phyloP scores from a whole-genome alignment of 2,113 vertebrate genomes.

The Notothenia rossii region DNA sequence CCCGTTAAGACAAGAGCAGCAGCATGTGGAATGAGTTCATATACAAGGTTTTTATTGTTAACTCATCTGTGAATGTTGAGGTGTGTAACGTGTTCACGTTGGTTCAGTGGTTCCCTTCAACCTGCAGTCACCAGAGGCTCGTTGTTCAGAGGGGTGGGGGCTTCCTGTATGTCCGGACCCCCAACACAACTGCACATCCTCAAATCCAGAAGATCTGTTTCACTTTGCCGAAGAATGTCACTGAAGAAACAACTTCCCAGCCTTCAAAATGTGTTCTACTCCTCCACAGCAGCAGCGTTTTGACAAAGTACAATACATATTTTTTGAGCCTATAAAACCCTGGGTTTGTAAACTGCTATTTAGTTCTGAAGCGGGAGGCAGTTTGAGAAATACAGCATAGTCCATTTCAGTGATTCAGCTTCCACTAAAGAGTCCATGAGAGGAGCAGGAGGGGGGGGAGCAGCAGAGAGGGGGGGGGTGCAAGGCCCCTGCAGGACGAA shows the following conservation, averaged over 20 bases:
- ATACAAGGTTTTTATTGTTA: not conserved
- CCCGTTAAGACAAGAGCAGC: not conserved
- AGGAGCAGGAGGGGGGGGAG: conserved; percentile 27
- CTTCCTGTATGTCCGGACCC: no score
- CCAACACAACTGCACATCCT: not conserved
- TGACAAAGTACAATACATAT: not conserved
- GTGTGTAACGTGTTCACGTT: not conserved
- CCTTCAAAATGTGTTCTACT: not conserved
- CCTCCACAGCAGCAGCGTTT: not conserved
- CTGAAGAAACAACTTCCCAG: not conserved
- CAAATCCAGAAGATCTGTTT: not conserved
- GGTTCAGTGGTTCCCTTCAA: not conserved
- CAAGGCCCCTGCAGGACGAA: not conserved
- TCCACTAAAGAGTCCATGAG: not conserved
- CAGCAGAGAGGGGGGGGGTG: conserved; percentile 5
- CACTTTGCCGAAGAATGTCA: no score
- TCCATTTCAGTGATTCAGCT: not conserved
- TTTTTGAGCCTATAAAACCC: not conserved
- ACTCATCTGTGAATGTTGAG: not conserved
- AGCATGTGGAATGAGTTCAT: not conserved
- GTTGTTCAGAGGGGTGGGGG: no score
- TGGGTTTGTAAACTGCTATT: not conserved
- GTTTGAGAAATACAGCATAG: not conserved
- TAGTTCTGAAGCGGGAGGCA: not conserved
- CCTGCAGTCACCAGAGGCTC: not conserved